A percentile compares a stretch with the other conserved stretches of the same genome.
These are phyloP conservation scores for Graphium colonna DNA, from an alignment of 2,888 invertebrate genomes.

Conservation along the genomic window DNA sequence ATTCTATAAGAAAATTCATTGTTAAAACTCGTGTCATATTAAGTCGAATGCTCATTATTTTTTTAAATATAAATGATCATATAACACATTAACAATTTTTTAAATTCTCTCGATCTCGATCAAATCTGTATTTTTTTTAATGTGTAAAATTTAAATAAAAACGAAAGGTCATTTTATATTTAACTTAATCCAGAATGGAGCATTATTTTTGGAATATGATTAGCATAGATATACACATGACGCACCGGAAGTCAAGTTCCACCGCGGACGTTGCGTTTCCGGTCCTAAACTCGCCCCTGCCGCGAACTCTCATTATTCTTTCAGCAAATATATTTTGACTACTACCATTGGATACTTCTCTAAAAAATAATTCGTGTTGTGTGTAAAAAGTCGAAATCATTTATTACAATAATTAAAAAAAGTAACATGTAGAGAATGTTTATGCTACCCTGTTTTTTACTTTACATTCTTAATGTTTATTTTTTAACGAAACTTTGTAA, in stretches of 20 bases:
- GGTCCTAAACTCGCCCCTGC: slow-evolving; percentile 44
- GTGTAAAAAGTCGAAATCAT: background rate
- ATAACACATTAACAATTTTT: no score
- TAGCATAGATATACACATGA: slow-evolving; percentile 43
- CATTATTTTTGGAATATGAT: slow-evolving; percentile 11
- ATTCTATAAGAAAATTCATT: no score
- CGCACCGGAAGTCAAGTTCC: slow-evolving; percentile 61
- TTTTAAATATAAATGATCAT: no score
- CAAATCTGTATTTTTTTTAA: no score
- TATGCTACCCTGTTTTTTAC: no score
- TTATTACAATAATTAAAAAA: background rate
- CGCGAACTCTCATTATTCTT: slow-evolving; percentile 70
- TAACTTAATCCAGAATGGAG: background rate
- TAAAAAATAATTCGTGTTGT: background rate
- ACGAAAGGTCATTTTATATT: background rate
- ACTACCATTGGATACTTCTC: slow-evolving; percentile 53
- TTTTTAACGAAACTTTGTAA: no score
- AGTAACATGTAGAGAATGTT: no score
- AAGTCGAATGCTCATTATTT: no score
- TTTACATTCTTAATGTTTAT: no score
- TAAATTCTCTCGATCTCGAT: no score
- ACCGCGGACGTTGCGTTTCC: slow-evolving; percentile 68
- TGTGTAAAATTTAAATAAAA: no score
- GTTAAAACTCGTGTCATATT: no score
- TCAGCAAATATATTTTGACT: slow-evolving; percentile 77